Base-by-base conservation (phyloP, 2,888 invertebrate species). In the Hypena proboscidalis region DNA sequence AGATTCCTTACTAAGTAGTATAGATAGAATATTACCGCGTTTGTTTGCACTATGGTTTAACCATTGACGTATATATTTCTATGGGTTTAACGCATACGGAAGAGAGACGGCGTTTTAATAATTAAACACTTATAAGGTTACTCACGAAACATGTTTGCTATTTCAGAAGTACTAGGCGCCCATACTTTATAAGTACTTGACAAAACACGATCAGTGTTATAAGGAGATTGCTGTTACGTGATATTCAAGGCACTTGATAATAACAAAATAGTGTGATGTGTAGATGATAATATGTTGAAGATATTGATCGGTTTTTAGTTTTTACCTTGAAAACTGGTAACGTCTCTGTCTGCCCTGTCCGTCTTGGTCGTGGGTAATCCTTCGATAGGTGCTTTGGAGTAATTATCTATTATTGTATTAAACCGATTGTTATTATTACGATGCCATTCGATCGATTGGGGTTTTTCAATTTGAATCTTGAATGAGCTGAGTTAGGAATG, bases 201-300 rank as follows among this genome's bases (percentile, higher is more conserved):
- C 54, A 45, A 35, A 41, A 17, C 9, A 21, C 32, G 23, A 43
- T 47, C 34, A 39, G 11, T 22, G 17, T 19, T 11, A 29, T 4
- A 35, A 37, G 22, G 6, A 32, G 26, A 44, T 40, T 26, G 34
- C 20, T 38, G 8, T 26, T 11, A 8, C 10, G 13, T 32, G 2
- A 2, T n/a, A 1, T 21, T 17, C 23, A 13, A 8, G 27, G 27
- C 26, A 29, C 14, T 19, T 23, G 17, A 21, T 11, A 30, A 37
- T 15, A 15, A 37, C 29, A 15, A 4, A 13, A 6, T 6, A 8
- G 10, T 11, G 6, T 11, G 0, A n/a, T n/a, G n/a, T n/a, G n/a
- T n/a, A 3, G 25, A 7, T 8, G 17, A 26, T 29, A 13, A 20
- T 13, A 14, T 27, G 26, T 27, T 20, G 29, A 7, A 9, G 19